phyloP scores from a whole-genome alignment of 2,113 vertebrate species.

The Ivindomyrus marchei region DNA sequence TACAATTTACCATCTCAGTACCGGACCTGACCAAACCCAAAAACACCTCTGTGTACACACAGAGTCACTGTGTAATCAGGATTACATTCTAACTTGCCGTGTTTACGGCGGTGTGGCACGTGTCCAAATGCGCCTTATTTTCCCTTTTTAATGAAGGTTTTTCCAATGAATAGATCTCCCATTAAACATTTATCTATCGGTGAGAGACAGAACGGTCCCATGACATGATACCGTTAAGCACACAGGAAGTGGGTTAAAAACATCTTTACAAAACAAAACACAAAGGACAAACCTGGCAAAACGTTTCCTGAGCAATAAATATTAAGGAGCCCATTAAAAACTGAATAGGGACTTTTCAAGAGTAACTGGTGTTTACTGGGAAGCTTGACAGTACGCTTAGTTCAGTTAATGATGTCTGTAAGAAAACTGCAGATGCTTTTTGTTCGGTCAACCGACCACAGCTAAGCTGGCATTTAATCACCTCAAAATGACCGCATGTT shows the following conservation, averaged over 20 bases:
- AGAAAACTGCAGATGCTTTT: not conserved
- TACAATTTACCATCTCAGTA: not conserved
- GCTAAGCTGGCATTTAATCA: not conserved
- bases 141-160: not conserved
- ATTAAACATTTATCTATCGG: not conserved
- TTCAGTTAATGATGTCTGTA: not conserved
- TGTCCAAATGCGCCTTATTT: not conserved
- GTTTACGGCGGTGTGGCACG: not conserved
- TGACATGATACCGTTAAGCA: not conserved
- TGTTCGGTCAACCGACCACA: not conserved
- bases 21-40: not conserved
- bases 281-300: not conserved
- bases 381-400: not conserved
- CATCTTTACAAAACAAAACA: not conserved
- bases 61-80: not conserved
- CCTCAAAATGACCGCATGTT: not conserved
- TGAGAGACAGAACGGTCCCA: not conserved
- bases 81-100: not conserved
- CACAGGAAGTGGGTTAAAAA: not conserved
- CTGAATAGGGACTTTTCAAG: not conserved
- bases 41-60: not conserved
- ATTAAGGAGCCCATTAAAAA: conserved; percentile 1
- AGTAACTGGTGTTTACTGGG: not conserved
- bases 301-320: not conserved
- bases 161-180: not conserved